Conservation (phyloP, 2,888 invertebrate species). For the Stenchaetothrips biformis region DNA sequence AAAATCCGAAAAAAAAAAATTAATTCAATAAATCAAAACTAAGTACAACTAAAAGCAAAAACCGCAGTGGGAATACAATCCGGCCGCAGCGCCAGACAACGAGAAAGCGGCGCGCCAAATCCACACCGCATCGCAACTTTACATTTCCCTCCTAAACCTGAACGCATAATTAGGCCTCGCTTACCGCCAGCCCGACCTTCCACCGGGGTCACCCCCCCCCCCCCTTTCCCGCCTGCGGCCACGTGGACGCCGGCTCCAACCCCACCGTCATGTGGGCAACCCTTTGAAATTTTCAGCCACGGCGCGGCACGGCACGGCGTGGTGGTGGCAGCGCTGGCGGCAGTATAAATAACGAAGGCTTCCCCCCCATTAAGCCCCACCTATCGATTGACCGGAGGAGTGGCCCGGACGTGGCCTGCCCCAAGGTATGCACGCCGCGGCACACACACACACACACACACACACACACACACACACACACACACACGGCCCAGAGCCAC, state of each 20-base stretch:
- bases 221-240: not conserved
- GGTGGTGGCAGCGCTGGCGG: not conserved
- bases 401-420: not conserved
- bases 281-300: conserved; percentile 2
- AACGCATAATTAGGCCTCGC: too few relatives aligned
- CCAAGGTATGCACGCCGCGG: not conserved
- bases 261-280: not conserved
- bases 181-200: too few relatives aligned
- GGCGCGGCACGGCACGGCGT: not conserved
- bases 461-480: not conserved
- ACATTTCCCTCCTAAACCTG: too few relatives aligned
- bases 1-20: too few relatives aligned
- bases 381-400: conserved; percentile 2
- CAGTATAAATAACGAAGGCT: conserved; percentile 5
- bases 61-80: too few relatives aligned
- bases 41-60: too few relatives aligned
- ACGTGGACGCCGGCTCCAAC: not conserved
- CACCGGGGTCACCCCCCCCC: not conserved
- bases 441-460: not conserved
- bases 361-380: not conserved
- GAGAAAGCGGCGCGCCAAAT: too few relatives aligned
- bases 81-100: too few relatives aligned
- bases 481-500: too few relatives aligned
- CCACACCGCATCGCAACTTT: too few relatives aligned
- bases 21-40: too few relatives aligned